Evolutionary conservation across 2,113 vertebrate species (phyloP).

Genomic region (Campylomormyrus tamandua): DNA sequence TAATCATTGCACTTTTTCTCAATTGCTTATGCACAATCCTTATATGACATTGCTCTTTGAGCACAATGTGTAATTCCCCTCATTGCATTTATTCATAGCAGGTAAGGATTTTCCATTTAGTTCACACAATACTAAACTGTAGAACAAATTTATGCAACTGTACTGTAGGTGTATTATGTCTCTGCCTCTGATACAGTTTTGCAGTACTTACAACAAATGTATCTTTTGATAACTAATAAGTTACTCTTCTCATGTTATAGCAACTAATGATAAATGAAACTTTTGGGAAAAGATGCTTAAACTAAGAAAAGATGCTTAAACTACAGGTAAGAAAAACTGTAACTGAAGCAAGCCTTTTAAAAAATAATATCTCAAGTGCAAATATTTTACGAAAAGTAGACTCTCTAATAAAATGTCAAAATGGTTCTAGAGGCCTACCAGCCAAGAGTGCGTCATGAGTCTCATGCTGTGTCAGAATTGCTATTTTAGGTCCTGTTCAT

Average conservation of each 20-base stretch:
- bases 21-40: neutral
- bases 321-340: neutral
- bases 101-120: neutral
- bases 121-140: neutral
- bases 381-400: neutral
- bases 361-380: neutral
- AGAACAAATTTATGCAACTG: neutral
- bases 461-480: neutral
- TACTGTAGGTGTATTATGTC: neutral
- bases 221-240: neutral
- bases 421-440: neutral
- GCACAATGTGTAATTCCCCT: neutral
- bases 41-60: neutral
- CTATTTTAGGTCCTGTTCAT: constrained; percentile 5
- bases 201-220: neutral
- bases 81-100: neutral
- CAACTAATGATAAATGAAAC: neutral
- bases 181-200: neutral
- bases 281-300: neutral
- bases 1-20: neutral
- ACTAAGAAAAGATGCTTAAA: neutral
- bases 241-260: neutral
- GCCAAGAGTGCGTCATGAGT: neutral
- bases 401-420: neutral
- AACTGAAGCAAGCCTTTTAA: neutral